Percentiles rank a stretch among this genome's conserved stretches.
phyloP scores from a whole-genome alignment of 2,797 vertebrate genomes.

The Forpus xanthops region DNA sequence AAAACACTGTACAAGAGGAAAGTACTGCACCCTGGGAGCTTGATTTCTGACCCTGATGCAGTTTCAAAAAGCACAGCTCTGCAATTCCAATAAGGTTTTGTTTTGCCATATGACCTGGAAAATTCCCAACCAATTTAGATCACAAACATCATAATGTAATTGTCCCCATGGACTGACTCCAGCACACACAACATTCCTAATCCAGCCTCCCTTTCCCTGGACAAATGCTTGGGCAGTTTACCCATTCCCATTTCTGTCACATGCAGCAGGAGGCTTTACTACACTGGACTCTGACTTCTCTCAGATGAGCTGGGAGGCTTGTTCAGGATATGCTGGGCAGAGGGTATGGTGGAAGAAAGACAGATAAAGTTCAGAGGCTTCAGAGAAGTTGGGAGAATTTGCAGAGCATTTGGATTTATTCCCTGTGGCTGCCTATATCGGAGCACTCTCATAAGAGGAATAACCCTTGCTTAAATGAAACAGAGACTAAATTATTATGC shows the following conservation, averaged over 20 bases:
- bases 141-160: not conserved
- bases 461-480: not conserved
- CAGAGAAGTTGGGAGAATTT: not conserved
- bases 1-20: not conserved
- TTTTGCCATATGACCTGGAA: not conserved
- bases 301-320: not conserved
- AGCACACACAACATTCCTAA: not conserved
- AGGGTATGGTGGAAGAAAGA: not conserved
- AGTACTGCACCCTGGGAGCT: not conserved
- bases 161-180: not conserved
- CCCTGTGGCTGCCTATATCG: not conserved
- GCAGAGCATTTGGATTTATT: not conserved
- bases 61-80: not conserved
- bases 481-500: not conserved
- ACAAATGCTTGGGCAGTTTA: not conserved
- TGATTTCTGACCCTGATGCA: not conserved
- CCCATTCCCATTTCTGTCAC: not conserved
- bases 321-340: not conserved
- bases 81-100: not conserved
- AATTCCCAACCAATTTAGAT: not conserved
- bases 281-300: not conserved
- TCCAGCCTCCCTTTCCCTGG: not conserved
- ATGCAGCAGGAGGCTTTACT: not conserved
- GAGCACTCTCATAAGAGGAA: not conserved
- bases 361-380: not conserved